Evolutionary conservation across 2,888 invertebrate genomes (phyloP).

Genomic region (Hermaeophaga mercurialis): DNA sequence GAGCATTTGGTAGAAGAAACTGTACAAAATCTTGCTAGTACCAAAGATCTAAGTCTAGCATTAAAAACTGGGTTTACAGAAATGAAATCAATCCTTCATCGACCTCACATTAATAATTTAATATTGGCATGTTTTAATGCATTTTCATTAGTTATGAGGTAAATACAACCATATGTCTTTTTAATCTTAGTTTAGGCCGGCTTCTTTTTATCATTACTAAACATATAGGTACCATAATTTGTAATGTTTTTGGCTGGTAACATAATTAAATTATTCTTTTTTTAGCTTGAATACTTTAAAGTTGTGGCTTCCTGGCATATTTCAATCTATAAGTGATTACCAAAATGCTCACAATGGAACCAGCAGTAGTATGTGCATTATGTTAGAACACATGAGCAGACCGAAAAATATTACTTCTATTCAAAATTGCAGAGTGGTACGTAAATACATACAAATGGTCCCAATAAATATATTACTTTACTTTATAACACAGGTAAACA

Average conservation of each 20-base stretch:
- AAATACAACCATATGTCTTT: slow-evolving; percentile 36
- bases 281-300: slow-evolving; percentile 73
- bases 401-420: slow-evolving; percentile 21
- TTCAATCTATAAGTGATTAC: slow-evolving; percentile 67
- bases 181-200: not conserved
- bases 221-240: not conserved
- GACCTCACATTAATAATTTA: slow-evolving; percentile 66
- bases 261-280: not conserved
- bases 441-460: too few species aligned
- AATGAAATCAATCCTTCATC: slow-evolving; percentile 67
- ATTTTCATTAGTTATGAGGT: slow-evolving; percentile 70
- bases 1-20: slow-evolving; percentile 52
- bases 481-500: too few species aligned
- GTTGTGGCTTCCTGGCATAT: slow-evolving; percentile 86
- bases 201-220: not conserved
- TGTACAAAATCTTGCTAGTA: slow-evolving; percentile 48
- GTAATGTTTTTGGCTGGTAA: not conserved
- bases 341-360: slow-evolving; percentile 42
- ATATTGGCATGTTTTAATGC: slow-evolving; percentile 68
- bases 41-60: slow-evolving; percentile 56
- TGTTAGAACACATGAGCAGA: slow-evolving; percentile 56
- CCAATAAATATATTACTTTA: too few species aligned
- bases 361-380: slow-evolving; percentile 56
- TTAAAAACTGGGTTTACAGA: slow-evolving; percentile 66
- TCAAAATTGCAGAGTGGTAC: slow-evolving; percentile 25